Percentiles rank a stretch among this genome's conserved stretches.
phyloP scores from a whole-genome alignment of 2,797 vertebrate species.

The Tadarida brasiliensis region DNA sequence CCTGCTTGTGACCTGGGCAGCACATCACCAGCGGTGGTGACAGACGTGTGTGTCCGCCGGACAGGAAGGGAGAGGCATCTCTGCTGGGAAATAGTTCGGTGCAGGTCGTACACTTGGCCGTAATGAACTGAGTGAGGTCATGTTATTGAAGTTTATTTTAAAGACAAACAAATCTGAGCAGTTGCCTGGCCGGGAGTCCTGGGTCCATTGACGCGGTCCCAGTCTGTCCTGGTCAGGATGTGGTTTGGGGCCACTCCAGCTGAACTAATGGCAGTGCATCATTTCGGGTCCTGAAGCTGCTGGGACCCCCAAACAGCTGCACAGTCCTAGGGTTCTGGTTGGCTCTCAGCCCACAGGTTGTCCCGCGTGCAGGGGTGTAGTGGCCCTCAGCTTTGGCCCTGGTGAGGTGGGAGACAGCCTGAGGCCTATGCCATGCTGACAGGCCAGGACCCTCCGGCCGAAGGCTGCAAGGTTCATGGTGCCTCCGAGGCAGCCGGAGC shows the following conservation, averaged over 20 bases:
- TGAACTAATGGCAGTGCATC: background rate
- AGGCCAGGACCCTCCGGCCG: background rate
- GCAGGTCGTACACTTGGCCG: background rate
- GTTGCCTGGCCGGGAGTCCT: background rate
- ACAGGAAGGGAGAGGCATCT: background rate
- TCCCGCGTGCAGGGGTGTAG: background rate
- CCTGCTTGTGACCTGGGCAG: accelerated
- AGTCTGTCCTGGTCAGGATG: background rate
- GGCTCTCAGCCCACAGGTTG: background rate
- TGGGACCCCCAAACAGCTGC: background rate
- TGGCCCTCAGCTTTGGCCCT: background rate
- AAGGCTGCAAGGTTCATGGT: too few species aligned
- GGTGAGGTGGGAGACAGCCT: background rate
- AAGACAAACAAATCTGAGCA: too few species aligned
- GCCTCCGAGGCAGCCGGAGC: background rate
- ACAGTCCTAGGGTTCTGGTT: background rate
- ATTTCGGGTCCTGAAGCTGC: background rate
- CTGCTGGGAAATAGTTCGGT: background rate
- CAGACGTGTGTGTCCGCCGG: background rate
- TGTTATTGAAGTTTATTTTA: background rate
- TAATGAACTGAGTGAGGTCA: background rate
- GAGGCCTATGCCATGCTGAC: background rate
- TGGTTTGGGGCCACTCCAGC: background rate
- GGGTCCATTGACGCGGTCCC: background rate
- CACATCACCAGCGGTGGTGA: background rate